Evolutionary conservation across 2,113 vertebrate species (phyloP), one percentile per base, ranked within the genome.

Genomic region (Aptenodytes forsteri): DNA sequence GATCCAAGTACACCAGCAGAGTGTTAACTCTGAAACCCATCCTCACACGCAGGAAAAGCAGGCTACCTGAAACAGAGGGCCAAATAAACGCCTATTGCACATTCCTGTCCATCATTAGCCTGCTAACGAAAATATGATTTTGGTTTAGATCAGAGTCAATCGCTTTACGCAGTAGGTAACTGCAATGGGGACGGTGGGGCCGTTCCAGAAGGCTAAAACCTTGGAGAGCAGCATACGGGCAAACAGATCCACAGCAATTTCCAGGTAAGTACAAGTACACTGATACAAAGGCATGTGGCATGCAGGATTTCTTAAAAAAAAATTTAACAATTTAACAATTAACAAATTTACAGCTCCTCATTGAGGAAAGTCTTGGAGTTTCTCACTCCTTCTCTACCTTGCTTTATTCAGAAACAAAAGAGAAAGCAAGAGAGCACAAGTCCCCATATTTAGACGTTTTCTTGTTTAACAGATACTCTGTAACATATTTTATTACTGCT

Each of bases 1-100:
- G 90, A n/a, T 26, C 42, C 29, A 86, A 69, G 22, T 26, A 25
- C 19, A 38, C 1, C 11, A 66, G 46, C 26, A 19, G 21, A 62
- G 22, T 1, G 0, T 66, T 80, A 72, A 66, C 15, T 83, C 25
- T 38, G 30, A 44, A 77, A 86, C 23, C 47, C 30, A 23, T 52
- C 23, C 34, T 61, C 4, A 2, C 0, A 0, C 0, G 2, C 58
- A 29, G 13, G 10, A 69, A 76, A 88, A 72, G 44, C 16, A 73
- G 55, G 19, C 16, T 90, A 32, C 42, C 55, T 54, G 59, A 83
- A 61, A 49, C 14, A 73, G 36, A 38, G 36, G 26, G 29, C 21
- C 52, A 83, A 46, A 92, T 10, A 69, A 89, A 58, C 36, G 46
- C 26, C 47, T 76, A 0, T 4, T 67, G 42, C 18, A 65, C 18